Conservation (phyloP, 1,140 invertebrate genomes). For the Atta cephalotes region DNA sequence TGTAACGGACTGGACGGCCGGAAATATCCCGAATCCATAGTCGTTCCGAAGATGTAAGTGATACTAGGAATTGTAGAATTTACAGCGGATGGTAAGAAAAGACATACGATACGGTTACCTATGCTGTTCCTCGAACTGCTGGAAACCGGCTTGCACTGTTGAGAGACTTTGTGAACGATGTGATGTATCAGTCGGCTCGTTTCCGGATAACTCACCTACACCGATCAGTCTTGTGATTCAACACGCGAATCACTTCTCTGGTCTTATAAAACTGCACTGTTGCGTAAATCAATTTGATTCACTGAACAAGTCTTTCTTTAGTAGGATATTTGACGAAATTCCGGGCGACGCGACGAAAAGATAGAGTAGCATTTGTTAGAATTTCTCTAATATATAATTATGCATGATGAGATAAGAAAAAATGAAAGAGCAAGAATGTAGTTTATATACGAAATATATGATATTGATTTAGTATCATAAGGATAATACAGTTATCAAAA, state of each 20-base stretch:
- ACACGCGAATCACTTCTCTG: slow-evolving; percentile 42
- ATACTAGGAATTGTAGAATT: neutral
- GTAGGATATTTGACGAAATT: slow-evolving; percentile 4
- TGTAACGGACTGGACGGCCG: neutral
- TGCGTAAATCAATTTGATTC: slow-evolving; percentile 40
- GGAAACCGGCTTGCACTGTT: slow-evolving; percentile 20
- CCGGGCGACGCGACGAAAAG: neutral
- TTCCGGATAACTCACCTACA: slow-evolving; percentile 42
- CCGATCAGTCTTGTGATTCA: slow-evolving; percentile 44
- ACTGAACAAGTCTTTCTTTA: slow-evolving; percentile 18
- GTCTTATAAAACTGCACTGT: slow-evolving; percentile 44
- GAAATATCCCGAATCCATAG: neutral
- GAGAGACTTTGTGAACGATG: slow-evolving; percentile 46
- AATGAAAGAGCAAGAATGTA: neutral
- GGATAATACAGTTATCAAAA: neutral
- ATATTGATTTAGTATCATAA: neutral
- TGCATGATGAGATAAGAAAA: neutral
- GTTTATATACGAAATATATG: neutral
- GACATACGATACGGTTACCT: slow-evolving; percentile 51
- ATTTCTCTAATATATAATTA: slow-evolving; percentile 1
- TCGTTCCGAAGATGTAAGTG: neutral
- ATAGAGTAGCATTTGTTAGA: neutral
- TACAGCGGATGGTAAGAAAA: neutral
- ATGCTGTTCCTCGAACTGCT: slow-evolving; percentile 49
- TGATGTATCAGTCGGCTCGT: slow-evolving; percentile 41